A percentile compares a stretch with the other conserved stretches of the same genome.
Conservation (phyloP, 2,797 vertebrate genomes). For the Poecilia picta region DNA sequence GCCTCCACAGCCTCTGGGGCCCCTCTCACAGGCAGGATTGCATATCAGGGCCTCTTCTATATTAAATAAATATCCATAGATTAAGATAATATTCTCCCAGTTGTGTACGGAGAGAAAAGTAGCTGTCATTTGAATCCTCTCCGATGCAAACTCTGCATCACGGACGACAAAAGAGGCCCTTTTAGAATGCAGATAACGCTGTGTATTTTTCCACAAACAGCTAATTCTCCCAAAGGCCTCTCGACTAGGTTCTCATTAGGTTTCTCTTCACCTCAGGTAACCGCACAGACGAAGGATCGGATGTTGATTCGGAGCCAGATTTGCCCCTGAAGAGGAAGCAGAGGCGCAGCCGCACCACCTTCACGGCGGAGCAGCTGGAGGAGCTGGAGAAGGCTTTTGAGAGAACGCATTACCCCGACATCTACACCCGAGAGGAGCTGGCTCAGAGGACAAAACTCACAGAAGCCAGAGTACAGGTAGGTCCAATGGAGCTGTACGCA, state of each 20-base stretch:
- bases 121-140: conserved; percentile 73
- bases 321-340: conserved; percentile 97
- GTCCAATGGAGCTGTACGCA: conserved; percentile 28
- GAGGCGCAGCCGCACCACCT: conserved; percentile 96
- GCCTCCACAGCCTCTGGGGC: conserved; percentile 74
- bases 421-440: conserved; percentile 97
- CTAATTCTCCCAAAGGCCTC: conserved; percentile 31
- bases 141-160: conserved; percentile 37
- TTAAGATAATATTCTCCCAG: conserved; percentile 81
- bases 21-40: conserved; percentile 78
- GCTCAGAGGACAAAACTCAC: conserved; percentile 98
- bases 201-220: conserved; percentile 32
- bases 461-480: conserved; percentile 95
- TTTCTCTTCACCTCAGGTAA: conserved; percentile 80
- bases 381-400: conserved; percentile 99
- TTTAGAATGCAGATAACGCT: conserved; percentile 53
- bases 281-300: conserved; percentile 93
- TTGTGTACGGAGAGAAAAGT: conserved; percentile 69
- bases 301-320: conserved; percentile 96
- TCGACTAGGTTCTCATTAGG: conserved; percentile 25
- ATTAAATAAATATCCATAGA: conserved; percentile 81
- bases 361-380: conserved; percentile 98
- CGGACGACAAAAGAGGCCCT: conserved; percentile 52
- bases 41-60: conserved; percentile 73
- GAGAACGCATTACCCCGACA: conserved; percentile 98